Base-by-base conservation (phyloP, 2,113 vertebrate species). In the Gnathonemus longibarbis region DNA sequence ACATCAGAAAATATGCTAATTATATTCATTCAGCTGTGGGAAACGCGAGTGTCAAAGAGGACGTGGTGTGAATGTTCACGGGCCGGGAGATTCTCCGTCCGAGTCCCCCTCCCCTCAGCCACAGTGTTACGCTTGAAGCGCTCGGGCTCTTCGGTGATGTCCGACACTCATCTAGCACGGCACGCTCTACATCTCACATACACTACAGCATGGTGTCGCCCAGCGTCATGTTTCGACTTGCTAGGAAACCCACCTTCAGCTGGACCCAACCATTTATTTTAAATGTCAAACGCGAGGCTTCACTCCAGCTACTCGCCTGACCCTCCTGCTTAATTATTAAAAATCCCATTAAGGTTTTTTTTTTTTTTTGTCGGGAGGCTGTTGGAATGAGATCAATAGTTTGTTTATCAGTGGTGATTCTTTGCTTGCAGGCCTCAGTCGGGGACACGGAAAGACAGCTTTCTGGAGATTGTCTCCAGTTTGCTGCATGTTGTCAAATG, bases 241-340 rank as follows among this genome's bases (percentile, higher is more conserved):
- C 17, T 13, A 17, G 21, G n/a, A 87, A 24, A 35, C 48, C 5
- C 15, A 35, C 24, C 5, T 39, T 21, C 70, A 89, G 84, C 86
- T 49, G 85, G 84, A 52, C 84, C 53, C 35, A 70, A 86, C 88
- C 21, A 35, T 89, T 89, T 42, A 58, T 74, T 86, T 90, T 31
- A 84, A 49, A 45, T 42, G 48, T 46, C 74, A 52, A 52, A 80
- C 3, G 1, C 1, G 31, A 83, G 74, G 74, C 19, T 15, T 56
- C 13, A 24, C 31, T 53, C 46, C 31, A 84, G 31, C 49, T 10
- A 17, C 4, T 21, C 24, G 0, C 2, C 0, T 53, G n/a, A 31
- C 11, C 7, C 1, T 21, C 21, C n/a, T 52, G 49, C 31, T 83
- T 77, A 83, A n/a, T 53, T 83, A 53, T 56, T 35, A 80, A 89